Base-by-base conservation (phyloP, 1,140 invertebrate species). In the Trichoplusia ni region DNA sequence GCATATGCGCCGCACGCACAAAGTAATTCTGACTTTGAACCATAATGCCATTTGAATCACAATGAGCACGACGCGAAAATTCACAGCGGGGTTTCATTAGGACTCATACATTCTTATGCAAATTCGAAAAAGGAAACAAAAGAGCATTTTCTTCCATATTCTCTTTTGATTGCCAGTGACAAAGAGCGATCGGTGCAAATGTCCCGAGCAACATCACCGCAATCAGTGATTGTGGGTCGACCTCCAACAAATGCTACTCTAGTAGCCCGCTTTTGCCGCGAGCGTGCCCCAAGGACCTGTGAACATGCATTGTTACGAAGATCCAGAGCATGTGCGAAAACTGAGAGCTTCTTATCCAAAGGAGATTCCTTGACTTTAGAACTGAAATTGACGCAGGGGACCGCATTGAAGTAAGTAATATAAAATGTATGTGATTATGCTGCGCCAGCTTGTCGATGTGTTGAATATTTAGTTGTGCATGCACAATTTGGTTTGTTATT, bases 321-420 rank as follows among this genome's bases (percentile, higher is more conserved):
- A 64, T 90, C 90, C 35, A 91, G 95, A 59, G 95, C 95, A 0
- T 97, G 96, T 74, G 94, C 94, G 1, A 91, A 96, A 1, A 93
- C 94, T 0, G 96, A 97, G 78, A 97, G 96, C 81, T 97, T 96
- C 79, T 91, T 97, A 1, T 97, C 96, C 0, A 94, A 93, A 44
- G 94, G 94, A 31, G 95, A 95, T 78, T 94, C 94, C 35, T 92
- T 97, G 56, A 97, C 96, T 0, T 90, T 97, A 40, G 95, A 97
- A 85, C 90, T 97, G 61, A 93, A 93, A 70, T 92, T 96, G 75
- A 93, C 94, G 13, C 95, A 97, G 79, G 95, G 95, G n/a, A 97
- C 96, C 0, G 95, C 95, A 18, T 92, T 97, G 11, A 95, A 94
- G 95, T 93, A 86, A 91, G 91, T 90, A 9, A 64, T 56, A 2